A percentile compares a stretch with the other conserved stretches of the same genome.
Conservation (phyloP, 1,140 invertebrate species). For the Gryon sp. region DNA sequence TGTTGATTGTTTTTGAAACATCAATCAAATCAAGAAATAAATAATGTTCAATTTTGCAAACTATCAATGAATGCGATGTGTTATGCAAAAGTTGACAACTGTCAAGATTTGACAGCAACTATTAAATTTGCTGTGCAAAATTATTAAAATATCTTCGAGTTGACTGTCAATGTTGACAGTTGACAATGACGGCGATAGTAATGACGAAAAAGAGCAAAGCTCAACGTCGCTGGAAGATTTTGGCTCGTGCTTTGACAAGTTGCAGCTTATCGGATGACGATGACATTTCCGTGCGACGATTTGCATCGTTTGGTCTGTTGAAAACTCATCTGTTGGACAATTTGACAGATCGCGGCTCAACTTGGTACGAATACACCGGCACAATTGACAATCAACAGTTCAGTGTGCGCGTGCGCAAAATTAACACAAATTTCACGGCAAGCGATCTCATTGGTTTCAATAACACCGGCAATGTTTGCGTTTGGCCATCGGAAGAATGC, state of each 20-base stretch:
- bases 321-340: conserved; percentile 69
- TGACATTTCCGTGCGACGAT: conserved; percentile 81
- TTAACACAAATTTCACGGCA: conserved; percentile 83
- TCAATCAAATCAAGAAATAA: too few relatives aligned
- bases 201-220: conserved; percentile 73
- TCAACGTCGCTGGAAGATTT: conserved; percentile 84
- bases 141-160: too few relatives aligned
- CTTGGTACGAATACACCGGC: conserved; percentile 80
- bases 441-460: conserved; percentile 91
- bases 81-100: too few relatives aligned
- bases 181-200: background rate
- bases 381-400: conserved; percentile 75
- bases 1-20: too few relatives aligned
- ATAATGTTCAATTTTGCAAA: too few relatives aligned
- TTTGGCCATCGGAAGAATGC: conserved; percentile 94
- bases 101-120: background rate
- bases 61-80: too few relatives aligned
- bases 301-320: conserved; percentile 81
- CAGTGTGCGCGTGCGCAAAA: conserved; percentile 81
- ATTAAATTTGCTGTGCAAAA: too few relatives aligned
- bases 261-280: conserved; percentile 75
- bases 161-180: too few relatives aligned
- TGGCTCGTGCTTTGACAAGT: conserved; percentile 83
- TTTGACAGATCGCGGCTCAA: conserved; percentile 62
- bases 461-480: conserved; percentile 94